A percentile compares a stretch with the other conserved stretches of the same genome.
phyloP scores from a whole-genome alignment of 2,113 vertebrate species.

The Chelonoidis abingdonii region DNA sequence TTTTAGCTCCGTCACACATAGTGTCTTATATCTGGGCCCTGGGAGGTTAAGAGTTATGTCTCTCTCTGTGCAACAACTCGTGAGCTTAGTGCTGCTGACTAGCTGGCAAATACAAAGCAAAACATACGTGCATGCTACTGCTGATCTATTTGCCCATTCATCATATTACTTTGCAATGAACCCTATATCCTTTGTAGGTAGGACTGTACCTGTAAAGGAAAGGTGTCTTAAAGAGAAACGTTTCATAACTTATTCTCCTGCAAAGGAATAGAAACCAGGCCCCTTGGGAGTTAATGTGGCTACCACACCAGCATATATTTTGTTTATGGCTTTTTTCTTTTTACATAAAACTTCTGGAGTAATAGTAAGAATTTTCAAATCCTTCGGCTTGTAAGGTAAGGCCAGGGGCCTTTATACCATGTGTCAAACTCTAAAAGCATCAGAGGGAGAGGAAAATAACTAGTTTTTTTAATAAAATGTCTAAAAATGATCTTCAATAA shows the following conservation, averaged over 20 bases:
- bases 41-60: too few species aligned
- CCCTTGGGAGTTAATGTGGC: not conserved
- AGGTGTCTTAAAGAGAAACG: not conserved
- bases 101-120: not conserved
- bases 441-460: not conserved
- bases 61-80: not conserved
- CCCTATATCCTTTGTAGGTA: not conserved
- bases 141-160: not conserved
- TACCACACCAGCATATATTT: not conserved
- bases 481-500: not conserved
- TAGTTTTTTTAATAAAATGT: not conserved
- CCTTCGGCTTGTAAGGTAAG: not conserved
- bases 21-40: too few species aligned
- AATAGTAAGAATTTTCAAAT: not conserved
- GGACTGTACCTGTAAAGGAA: not conserved
- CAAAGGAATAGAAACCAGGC: not conserved
- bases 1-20: not conserved
- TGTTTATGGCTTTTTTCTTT: not conserved
- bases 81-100: not conserved
- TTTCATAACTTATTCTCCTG: not conserved
- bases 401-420: not conserved
- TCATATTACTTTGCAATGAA: not conserved
- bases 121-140: not conserved
- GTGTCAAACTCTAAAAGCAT: not conserved
- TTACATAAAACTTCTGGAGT: not conserved